Evolutionary conservation across 2,113 vertebrate genomes (phyloP), one percentile per base, ranked within the genome.

Genomic region (Poeciliopsis turrubarensis): DNA sequence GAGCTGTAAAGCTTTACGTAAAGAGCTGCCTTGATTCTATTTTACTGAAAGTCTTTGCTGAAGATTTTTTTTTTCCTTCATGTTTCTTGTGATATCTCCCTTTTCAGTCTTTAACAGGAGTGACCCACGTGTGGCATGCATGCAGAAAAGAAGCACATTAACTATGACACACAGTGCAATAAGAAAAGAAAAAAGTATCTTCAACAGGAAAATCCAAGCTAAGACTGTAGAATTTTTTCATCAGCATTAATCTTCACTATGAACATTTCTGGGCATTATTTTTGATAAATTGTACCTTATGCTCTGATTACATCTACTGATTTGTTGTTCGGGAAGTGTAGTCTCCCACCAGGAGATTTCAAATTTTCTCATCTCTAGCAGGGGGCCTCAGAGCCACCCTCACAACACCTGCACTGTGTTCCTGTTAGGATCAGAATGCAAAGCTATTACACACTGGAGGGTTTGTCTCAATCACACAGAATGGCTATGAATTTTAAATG

Each of bases 401-500:
- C 85, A 77, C 77, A 86, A 78, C 88, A 84, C 81, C 87, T 81
- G 83, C 74, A 65, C 79, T 89, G 85, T 92, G 83, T 92, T 90
- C 90, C 78, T 89, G 87, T 86, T 83, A 72, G 79, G 83, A 89
- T 92, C 88, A 78, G 71, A 92, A 92, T 87, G 92, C 89, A 85
- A 89, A 90, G 88, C 92, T 89, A 90, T 92, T 91, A 91, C 88
- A 92, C 91, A 90, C 88, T 89, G 89, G 91, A 90, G 91, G 88
- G 88, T 88, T 92, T 92, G 90, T 93, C 89, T 92, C 88, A 90
- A 90, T 89, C 90, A 88, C 87, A 85, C 88, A 39, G 87, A 92
- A 92, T 91, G 89, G 91, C 89, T 93, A 92, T 92, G 91, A 89
- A 93, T 94, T 91, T 92, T 88, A 92, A 93, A 92, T 85, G 81